Conservation (phyloP, 1,140 invertebrate genomes). For the Drosophila burlai region DNA sequence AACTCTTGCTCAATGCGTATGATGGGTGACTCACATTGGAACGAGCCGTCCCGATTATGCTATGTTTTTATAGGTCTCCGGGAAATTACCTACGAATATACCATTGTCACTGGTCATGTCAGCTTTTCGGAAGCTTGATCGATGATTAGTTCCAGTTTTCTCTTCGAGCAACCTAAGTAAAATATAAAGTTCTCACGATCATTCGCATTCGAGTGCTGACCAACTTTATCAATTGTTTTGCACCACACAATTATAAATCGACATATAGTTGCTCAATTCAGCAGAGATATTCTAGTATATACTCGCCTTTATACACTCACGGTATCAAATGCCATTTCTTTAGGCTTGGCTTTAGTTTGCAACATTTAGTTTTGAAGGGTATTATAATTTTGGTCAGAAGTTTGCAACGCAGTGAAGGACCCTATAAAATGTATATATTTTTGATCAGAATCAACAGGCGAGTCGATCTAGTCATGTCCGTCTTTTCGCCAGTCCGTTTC, state of each 20-base stretch:
- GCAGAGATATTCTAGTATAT: not conserved
- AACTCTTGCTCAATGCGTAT: constrained; percentile 21
- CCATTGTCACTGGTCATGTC: not conserved
- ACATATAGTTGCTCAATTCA: constrained; percentile 3
- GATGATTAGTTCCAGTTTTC: constrained; percentile 14
- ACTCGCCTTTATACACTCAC: constrained; percentile 1
- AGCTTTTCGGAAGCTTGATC: not conserved
- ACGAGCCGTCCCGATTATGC: not conserved
- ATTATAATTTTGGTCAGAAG: too few species aligned
- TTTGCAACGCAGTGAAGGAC: too few species aligned
- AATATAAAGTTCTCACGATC: constrained; percentile 7
- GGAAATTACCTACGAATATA: not conserved
- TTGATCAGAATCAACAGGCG: too few species aligned
- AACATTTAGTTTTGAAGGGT: too few species aligned
- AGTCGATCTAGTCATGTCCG: too few species aligned
- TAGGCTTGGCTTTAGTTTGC: not conserved
- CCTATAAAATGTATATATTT: too few species aligned
- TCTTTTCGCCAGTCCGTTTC: too few species aligned
- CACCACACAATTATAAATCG: constrained; percentile 13
- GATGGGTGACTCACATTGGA: constrained; percentile 22
- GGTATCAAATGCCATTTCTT: not conserved
- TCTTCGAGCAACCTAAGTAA: not conserved
- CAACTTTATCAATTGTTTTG: constrained; percentile 22
- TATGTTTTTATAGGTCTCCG: not conserved
- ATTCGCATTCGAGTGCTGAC: not conserved